Percentiles rank a stretch among this genome's conserved stretches.
phyloP scores from a whole-genome alignment of 1,140 invertebrate species.

The Pseudoatta argentina region DNA sequence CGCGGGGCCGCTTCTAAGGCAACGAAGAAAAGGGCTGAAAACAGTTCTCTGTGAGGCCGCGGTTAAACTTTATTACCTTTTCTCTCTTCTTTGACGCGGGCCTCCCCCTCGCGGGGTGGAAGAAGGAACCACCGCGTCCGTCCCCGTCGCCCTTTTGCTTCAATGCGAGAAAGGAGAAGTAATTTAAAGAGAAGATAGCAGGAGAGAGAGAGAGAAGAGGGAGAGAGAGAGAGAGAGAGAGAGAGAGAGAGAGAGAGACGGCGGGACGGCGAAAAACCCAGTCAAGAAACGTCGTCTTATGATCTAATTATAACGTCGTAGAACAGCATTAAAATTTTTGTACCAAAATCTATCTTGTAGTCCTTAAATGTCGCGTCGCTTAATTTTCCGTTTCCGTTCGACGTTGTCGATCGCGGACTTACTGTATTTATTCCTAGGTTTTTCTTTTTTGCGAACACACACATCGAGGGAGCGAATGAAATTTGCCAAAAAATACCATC shows the following conservation, averaged over 20 bases:
- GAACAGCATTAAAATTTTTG: conserved; percentile 85
- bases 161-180: conserved; percentile 1
- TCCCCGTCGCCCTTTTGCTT: conserved; percentile 82
- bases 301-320: conserved; percentile 77
- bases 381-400: conserved; percentile 67
- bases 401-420: conserved; percentile 65
- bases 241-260: not conserved
- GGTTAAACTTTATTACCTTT: conserved; percentile 42
- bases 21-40: conserved; percentile 47
- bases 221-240: not conserved
- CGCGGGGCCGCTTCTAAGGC: conserved; percentile 58
- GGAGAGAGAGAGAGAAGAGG: not conserved
- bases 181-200: conserved; percentile 61
- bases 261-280: conserved; percentile 19
- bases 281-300: conserved; percentile 79
- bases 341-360: conserved; percentile 85
- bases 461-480: not conserved
- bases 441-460: not conserved
- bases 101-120: conserved; percentile 69
- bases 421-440: conserved; percentile 46
- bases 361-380: conserved; percentile 78
- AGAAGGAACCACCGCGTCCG: conserved; percentile 72
- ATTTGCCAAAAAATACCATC: not conserved
- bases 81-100: conserved; percentile 3
- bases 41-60: conserved; percentile 39